Evolutionary conservation across 2,888 invertebrate species (phyloP).

Genomic region (Lordiphosa andalusiaca): DNA sequence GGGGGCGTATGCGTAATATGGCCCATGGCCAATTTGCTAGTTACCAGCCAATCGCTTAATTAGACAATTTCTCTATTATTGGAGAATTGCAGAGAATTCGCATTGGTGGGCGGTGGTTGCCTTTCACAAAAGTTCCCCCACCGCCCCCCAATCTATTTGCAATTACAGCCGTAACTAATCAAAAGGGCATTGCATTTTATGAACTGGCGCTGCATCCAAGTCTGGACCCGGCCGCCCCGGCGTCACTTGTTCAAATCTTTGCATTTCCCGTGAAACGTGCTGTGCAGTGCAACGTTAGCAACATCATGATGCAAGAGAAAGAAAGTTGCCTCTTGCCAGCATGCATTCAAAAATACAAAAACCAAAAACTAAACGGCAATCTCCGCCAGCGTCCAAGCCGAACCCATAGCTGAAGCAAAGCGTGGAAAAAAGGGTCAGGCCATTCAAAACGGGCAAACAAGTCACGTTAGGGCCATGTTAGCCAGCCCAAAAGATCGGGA

Average conservation of each 20-base stretch:
- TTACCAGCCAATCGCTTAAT: constrained; percentile 40
- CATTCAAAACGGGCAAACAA: constrained; percentile 41
- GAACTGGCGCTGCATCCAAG: constrained; percentile 55
- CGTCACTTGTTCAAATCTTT: constrained; percentile 72
- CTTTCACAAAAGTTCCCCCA: constrained; percentile 53
- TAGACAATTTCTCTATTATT: constrained; percentile 72
- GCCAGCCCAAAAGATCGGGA: constrained; percentile 33
- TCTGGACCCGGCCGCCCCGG: background rate
- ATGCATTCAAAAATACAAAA: constrained; percentile 19
- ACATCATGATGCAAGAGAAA: constrained; percentile 67
- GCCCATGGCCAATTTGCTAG: constrained; percentile 40
- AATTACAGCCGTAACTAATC: constrained; percentile 68
- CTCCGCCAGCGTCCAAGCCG: constrained; percentile 19
- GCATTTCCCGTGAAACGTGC: constrained; percentile 68
- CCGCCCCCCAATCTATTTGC: constrained; percentile 24
- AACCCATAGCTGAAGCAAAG: constrained; percentile 25
- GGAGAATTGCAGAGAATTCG: constrained; percentile 11
- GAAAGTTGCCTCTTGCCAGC: constrained; percentile 58
- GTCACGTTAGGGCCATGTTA: constrained; percentile 66
- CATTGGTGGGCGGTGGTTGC: constrained; percentile 15
- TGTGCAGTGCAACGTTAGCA: constrained; percentile 18
- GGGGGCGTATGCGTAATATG: constrained; percentile 65
- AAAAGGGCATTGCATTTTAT: constrained; percentile 75
- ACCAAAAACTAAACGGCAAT: constrained; percentile 54
- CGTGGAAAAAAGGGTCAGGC: constrained; percentile 53